These are phyloP conservation scores for Cydia pomonella DNA, from an alignment of 1,140 invertebrate genomes.

Conservation along the genomic window DNA sequence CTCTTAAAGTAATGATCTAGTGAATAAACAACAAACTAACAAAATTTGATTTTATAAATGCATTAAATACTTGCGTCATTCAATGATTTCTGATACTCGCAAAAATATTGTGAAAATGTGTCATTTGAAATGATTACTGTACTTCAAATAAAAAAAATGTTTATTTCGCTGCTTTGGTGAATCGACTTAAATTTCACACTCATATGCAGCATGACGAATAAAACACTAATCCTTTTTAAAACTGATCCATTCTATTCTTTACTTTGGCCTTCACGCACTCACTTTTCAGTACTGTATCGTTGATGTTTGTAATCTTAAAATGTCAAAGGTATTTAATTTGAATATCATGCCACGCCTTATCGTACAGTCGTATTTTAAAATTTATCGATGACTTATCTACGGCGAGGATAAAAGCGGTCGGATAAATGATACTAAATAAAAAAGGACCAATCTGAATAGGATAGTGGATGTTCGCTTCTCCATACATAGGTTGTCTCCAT, in stretches of 20 bases:
- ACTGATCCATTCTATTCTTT: constrained; percentile 56
- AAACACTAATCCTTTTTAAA: background rate
- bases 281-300: constrained; percentile 60
- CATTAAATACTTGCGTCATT: no score
- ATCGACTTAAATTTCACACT: no score
- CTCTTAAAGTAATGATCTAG: no score
- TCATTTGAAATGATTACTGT: no score
- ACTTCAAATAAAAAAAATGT: no score
- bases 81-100: no score
- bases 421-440: constrained; percentile 40
- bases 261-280: constrained; percentile 52
- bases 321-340: constrained; percentile 79
- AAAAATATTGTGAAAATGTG: no score
- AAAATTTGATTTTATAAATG: no score
- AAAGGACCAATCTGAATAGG: background rate
- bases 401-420: constrained; percentile 55
- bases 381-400: constrained; percentile 72
- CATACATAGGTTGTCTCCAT: no score
- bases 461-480: background rate
- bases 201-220: no score
- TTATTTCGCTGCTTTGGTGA: no score
- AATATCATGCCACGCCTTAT: constrained; percentile 74
- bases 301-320: constrained; percentile 77
- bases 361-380: constrained; percentile 64
- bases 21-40: no score